Evolutionary conservation across 2,888 invertebrate genomes (phyloP).

Genomic region (Acanthoscelides obtectus): DNA sequence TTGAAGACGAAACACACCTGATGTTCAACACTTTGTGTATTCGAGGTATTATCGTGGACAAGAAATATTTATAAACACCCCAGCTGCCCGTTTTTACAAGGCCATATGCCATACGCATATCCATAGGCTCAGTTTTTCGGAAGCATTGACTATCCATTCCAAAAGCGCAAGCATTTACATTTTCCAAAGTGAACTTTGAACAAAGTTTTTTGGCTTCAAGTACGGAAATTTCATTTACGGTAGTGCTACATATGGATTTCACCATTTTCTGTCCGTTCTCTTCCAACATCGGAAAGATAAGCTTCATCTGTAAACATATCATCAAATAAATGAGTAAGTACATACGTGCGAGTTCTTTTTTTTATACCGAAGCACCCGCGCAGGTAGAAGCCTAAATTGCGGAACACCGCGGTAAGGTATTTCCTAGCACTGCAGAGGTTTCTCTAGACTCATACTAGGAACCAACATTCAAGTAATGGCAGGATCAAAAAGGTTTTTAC

Average conservation of each 20-base stretch:
- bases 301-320: constrained; percentile 40
- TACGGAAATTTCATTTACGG: background rate
- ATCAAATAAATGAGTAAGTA: background rate
- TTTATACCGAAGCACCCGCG: no score
- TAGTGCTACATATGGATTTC: constrained; percentile 10
- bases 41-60: background rate
- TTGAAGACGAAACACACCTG: no score
- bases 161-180: constrained; percentile 47
- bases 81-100: background rate
- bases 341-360: no score
- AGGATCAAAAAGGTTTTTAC: background rate
- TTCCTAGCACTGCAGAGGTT: no score
- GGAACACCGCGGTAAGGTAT: no score
- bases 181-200: constrained; percentile 39
- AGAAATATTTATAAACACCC: background rate
- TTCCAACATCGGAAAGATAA: constrained; percentile 48
- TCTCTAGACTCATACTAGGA: no score
- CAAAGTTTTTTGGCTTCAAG: constrained; percentile 44
- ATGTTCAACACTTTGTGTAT: background rate
- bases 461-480: no score
- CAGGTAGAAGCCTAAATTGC: no score
- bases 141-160: constrained; percentile 47
- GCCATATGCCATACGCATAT: constrained; percentile 24
- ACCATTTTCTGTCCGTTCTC: constrained; percentile 40
- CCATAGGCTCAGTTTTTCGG: constrained; percentile 27